phyloP scores from a whole-genome alignment of 2,797 vertebrate genomes.

The Chiloscyllium punctatum region DNA sequence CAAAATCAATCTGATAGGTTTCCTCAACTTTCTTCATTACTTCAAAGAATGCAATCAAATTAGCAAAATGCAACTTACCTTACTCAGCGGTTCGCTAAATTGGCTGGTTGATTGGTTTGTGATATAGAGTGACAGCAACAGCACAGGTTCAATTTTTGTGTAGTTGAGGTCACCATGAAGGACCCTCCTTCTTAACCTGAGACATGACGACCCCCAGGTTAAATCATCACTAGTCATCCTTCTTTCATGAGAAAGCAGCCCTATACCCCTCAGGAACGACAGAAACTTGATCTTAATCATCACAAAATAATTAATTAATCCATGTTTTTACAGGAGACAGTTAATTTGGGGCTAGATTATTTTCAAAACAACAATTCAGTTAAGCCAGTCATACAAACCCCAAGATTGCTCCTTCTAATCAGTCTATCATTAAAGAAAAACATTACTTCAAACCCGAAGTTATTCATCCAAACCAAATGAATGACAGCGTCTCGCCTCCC shows the following conservation, averaged over 20 bases:
- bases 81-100: background rate
- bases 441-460: background rate
- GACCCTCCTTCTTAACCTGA: no score
- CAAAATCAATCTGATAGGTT: background rate
- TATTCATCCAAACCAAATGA: background rate
- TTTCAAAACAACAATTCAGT: background rate
- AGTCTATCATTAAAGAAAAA: background rate
- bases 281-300: no score
- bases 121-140: no score
- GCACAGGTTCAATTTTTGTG: no score
- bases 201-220: no score
- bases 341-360: background rate
- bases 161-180: no score
- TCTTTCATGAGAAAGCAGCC: no score
- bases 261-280: no score
- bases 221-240: no score
- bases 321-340: background rate
- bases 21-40: background rate
- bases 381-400: background rate
- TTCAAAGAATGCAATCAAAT: background rate
- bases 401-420: background rate
- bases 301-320: background rate
- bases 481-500: background rate
- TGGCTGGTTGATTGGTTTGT: background rate
- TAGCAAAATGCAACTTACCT: background rate